Percentiles rank a stretch among this genome's conserved stretches.
Evolutionary conservation across 2,888 invertebrate species (phyloP).

Genomic region (Lepeophtheirus nordmannii): DNA sequence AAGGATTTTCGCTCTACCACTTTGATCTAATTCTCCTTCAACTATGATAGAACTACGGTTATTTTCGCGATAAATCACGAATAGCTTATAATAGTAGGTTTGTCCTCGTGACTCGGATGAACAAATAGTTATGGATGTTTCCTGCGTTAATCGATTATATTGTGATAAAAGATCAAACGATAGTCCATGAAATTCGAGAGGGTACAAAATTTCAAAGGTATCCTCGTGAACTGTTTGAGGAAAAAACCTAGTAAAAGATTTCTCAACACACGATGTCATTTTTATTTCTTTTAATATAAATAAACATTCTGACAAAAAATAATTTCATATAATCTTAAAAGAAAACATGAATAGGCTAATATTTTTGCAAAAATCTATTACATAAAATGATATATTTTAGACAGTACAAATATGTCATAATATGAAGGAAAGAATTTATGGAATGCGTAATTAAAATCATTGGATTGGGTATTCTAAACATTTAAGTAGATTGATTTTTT

Average conservation of each 20-base stretch:
- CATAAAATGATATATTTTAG: too few relatives aligned
- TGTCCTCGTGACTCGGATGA: not conserved
- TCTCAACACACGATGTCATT: not conserved
- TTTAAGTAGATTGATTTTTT: too few relatives aligned
- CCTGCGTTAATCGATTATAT: not conserved
- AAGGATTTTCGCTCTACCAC: not conserved
- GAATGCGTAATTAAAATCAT: too few relatives aligned
- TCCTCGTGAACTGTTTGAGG: not conserved
- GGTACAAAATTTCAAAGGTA: not conserved
- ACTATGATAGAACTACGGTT: not conserved
- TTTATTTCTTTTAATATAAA: not conserved
- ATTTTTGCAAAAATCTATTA: too few relatives aligned
- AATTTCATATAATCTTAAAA: not conserved
- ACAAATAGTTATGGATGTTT: not conserved
- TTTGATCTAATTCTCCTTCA: not conserved
- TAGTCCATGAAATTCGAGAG: not conserved
- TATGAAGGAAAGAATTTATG: too few relatives aligned
- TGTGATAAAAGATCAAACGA: not conserved
- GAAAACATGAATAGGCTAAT: too few relatives aligned
- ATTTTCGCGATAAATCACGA: not conserved
- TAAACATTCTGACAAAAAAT: not conserved
- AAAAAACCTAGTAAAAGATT: not conserved
- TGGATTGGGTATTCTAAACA: too few relatives aligned
- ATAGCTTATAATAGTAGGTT: not conserved
- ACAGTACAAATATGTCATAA: too few relatives aligned